Conservation (phyloP, 1,140 invertebrate species). For the Monomorium pharaonis region DNA sequence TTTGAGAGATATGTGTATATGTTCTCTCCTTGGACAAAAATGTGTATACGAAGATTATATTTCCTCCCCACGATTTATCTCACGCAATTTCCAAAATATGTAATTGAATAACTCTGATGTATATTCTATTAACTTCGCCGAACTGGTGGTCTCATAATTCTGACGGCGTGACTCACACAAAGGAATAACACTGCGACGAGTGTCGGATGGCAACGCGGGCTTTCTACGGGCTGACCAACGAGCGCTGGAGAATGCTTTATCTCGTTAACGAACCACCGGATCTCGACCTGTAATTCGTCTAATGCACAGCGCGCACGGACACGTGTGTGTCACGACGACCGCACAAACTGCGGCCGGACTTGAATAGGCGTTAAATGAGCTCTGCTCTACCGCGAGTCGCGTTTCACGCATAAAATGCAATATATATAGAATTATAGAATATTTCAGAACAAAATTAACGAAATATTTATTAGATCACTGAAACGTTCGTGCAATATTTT, state of each 20-base stretch:
- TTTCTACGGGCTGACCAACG: slow-evolving; percentile 41
- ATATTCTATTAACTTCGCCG: slow-evolving; percentile 4
- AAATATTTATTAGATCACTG: neutral
- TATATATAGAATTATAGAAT: neutral
- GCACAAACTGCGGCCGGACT: slow-evolving; percentile 32
- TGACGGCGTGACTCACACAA: slow-evolving; percentile 18
- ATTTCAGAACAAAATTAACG: neutral
- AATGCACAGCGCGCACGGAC: slow-evolving; percentile 31
- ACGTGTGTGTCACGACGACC: neutral
- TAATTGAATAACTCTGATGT: slow-evolving; percentile 7
- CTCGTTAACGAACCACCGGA: slow-evolving; percentile 60
- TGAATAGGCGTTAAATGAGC: slow-evolving; percentile 74
- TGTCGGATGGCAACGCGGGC: slow-evolving; percentile 9
- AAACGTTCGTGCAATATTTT: neutral
- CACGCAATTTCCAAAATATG: neutral
- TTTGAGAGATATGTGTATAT: neutral
- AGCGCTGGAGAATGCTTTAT: slow-evolving; percentile 41
- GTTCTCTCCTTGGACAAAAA: neutral
- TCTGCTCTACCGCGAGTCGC: slow-evolving; percentile 50
- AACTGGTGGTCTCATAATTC: slow-evolving; percentile 23
- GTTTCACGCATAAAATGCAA: neutral
- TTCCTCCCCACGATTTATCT: neutral
- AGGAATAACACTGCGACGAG: slow-evolving; percentile 37
- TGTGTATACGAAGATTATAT: neutral
- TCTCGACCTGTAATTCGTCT: slow-evolving; percentile 57